These are phyloP conservation scores for Catocala fraxini DNA, from an alignment of 2,888 invertebrate genomes.

Conservation along the genomic window DNA sequence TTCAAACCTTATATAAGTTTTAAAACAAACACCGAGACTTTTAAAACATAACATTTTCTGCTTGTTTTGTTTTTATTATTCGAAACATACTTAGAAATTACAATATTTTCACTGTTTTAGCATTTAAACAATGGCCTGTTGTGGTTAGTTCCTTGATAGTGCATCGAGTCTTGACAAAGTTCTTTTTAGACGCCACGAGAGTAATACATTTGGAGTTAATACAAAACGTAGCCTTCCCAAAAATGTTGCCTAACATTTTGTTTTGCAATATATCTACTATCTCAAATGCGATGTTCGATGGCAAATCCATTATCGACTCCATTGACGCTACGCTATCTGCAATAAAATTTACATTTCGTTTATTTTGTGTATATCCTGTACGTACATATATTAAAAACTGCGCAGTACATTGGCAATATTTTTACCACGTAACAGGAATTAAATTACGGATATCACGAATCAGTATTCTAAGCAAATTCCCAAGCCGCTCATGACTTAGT, in stretches of 20 bases:
- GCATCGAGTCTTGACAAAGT: slow-evolving; percentile 73
- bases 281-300: slow-evolving; percentile 76
- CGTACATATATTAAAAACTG: too few relatives aligned
- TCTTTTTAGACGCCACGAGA: slow-evolving; percentile 72
- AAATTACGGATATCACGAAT: too few relatives aligned
- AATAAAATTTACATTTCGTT: slow-evolving; percentile 44
- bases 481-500: too few relatives aligned
- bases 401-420: too few relatives aligned
- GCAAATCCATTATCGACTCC: slow-evolving; percentile 80
- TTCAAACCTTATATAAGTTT: slow-evolving; percentile 41
- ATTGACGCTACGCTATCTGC: slow-evolving; percentile 76
- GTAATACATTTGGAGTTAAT: slow-evolving; percentile 76
- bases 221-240: slow-evolving; percentile 79
- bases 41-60: slow-evolving; percentile 54
- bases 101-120: slow-evolving; percentile 65
- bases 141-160: slow-evolving; percentile 66
- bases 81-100: slow-evolving; percentile 57
- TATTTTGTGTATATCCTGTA: too few relatives aligned
- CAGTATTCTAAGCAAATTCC: too few relatives aligned
- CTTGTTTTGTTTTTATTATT: slow-evolving; percentile 57
- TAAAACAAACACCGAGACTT: slow-evolving; percentile 35
- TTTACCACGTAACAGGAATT: too few relatives aligned
- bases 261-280: slow-evolving; percentile 79
- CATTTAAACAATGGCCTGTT: slow-evolving; percentile 71
- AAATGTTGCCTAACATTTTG: slow-evolving; percentile 76